Evolutionary conservation across 1,140 invertebrate genomes (phyloP).

Genomic region (Brachionus rotundiformis): DNA sequence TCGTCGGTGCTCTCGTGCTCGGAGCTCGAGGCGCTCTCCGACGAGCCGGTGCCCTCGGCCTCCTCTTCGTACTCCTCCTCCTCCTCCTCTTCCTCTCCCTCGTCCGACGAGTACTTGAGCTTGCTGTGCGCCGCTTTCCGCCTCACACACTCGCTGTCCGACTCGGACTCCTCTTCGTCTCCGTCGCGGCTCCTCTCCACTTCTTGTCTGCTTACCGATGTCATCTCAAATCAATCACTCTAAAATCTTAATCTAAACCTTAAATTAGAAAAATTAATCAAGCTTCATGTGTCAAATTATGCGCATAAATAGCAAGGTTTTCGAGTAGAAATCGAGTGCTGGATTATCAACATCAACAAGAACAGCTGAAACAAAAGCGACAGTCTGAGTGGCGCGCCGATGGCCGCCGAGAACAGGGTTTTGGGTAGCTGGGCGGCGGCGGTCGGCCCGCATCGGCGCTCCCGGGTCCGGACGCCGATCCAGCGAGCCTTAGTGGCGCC

Average conservation of each 20-base stretch:
- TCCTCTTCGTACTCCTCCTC: conserved; percentile 52
- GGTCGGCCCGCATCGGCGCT: too few relatives aligned
- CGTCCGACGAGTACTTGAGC: conserved; percentile 49
- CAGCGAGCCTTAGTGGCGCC: too few relatives aligned
- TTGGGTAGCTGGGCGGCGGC: too few relatives aligned
- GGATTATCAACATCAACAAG: neutral
- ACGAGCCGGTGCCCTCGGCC: neutral
- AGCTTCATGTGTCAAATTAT: conserved; percentile 11
- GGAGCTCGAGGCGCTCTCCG: too few relatives aligned
- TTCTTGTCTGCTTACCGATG: conserved; percentile 6
- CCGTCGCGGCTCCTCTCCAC: neutral
- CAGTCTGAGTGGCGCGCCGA: too few relatives aligned
- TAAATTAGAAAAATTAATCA: too few relatives aligned
- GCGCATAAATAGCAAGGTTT: neutral
- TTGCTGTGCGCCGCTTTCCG: neutral
- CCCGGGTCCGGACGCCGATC: too few relatives aligned
- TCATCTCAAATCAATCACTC: too few relatives aligned
- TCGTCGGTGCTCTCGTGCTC: neutral
- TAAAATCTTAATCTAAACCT: too few relatives aligned
- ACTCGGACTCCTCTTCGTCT: neutral
- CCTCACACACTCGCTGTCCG: neutral
- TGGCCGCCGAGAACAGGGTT: too few relatives aligned
- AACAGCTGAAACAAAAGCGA: too few relatives aligned
- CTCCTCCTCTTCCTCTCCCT: conserved; percentile 53
- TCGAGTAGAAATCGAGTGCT: neutral